Base-by-base conservation (phyloP, 2,797 vertebrate species). In the Glossophaga mutica region DNA sequence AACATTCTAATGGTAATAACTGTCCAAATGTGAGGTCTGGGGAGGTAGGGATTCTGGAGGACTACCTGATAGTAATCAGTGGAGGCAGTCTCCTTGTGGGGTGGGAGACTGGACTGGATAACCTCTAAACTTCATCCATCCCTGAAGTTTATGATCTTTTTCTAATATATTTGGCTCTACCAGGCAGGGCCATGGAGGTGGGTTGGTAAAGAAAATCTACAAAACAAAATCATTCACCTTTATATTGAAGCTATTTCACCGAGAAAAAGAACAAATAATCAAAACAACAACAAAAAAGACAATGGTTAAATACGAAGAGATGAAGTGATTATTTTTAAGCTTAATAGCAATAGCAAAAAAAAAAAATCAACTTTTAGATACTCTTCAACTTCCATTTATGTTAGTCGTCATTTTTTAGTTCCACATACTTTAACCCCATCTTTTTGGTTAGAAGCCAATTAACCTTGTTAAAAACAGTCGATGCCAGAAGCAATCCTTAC, bases 391-490 rank as follows among this genome's bases (percentile, higher is more conserved):
- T 89, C 71, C 79, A 81, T 90, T 95, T 94, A 87, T 94, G 83
- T 92, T 93, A 24, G 44, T 79, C 94, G 44, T 79, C 94, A 71
- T 95, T 89, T 71, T 68, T 65, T 77, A 34, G 87, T 88, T 22
- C 37, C 81, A 93, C 42, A 84, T 94, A 55, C 32, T 91, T 95
- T 91, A 96, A 94, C 71, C 89, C 86, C 71, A 34, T 94, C 70
- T 59, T 94, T 96, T 78, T 96, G 94, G 86, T 91, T 59, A 95
- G 79, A 95, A 96, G 95, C 96, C 97, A 96, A 91, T 97, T 97
- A 97, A 95, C 94, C 94, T 93, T 52, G 18, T 87, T 96, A 95
- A 96, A 97, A 85, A 73, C 46, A 46, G 83, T 57, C 26, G 16
- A 94, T 96, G 96, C 95, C 97, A 96, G 91, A 96, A 95, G 74